Evolutionary conservation across 2,797 vertebrate species (phyloP), one percentile per base, ranked within the genome.

Genomic region (Borostomias antarcticus): DNA sequence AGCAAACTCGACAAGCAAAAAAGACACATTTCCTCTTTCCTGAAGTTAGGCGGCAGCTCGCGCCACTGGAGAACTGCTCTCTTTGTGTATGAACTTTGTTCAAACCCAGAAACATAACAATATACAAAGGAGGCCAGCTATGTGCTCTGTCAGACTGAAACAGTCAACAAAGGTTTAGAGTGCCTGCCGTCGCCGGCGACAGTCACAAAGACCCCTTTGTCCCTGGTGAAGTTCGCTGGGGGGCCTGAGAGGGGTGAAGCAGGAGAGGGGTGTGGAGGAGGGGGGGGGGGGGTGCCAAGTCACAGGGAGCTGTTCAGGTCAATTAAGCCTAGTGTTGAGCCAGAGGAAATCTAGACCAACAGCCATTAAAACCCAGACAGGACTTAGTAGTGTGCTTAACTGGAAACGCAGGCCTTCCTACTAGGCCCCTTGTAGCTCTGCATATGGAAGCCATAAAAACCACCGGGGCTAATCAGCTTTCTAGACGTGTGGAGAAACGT

Each of bases 341-440:
- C 82, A 85, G 85, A 90, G 88, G 91, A 92, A 92, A 92, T 92
- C 88, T 87, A 92, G 89, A 91, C 89, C 85, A 90, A 87, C 89
- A 86, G 84, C 89, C 89, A 87, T 91, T 92, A 91, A 79, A 76
- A 82, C 82, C 77, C 82, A 84, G 84, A 89, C 86, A 86, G 79
- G 78, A 89, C 82, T 75, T 84, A 33, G 85, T 89, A 9, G 84
- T 86, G 84, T 87, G 82, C 76, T 81, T 80, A 74, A 78, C 84
- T 84, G 77, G 79, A 89, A 82, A 83, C 74, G 77, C 63, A 82
- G 79, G 83, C 56, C 63, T 62, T 51, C 53, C 53, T 15, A 5
- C 58, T 9, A 33, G 32, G 23, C 2, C 26, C 53, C 53, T 15
- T 4, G 57, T 9, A 33, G 32, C 11, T 3, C 26, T 13, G 6